Conservation (phyloP, 2,888 invertebrate species). For the Auanema sp. region DNA sequence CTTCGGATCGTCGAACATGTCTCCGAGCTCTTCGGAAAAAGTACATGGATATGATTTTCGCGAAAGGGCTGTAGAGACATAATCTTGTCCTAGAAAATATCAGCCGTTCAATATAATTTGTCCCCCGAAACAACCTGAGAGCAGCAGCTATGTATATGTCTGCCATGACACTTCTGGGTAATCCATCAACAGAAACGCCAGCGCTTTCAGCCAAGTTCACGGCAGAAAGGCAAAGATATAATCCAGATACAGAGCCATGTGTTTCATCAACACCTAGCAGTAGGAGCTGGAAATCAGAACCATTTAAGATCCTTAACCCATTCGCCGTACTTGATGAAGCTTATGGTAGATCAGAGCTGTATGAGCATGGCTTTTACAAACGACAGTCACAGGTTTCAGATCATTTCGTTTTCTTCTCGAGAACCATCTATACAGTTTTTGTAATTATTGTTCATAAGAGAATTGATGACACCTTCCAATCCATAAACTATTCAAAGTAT, state of each 20-base stretch:
- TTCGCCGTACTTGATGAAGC: slow-evolving; percentile 41
- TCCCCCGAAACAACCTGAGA: slow-evolving; percentile 19
- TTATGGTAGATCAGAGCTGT: slow-evolving; percentile 62
- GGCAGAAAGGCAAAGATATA: slow-evolving; percentile 58
- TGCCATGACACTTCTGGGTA: slow-evolving; percentile 39
- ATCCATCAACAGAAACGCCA: slow-evolving; percentile 45
- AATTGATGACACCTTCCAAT: slow-evolving; percentile 50
- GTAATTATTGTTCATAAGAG: background rate
- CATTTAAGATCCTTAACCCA: background rate
- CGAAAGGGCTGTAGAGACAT: slow-evolving; percentile 46
- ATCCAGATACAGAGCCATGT: slow-evolving; percentile 35
- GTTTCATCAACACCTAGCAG: slow-evolving; percentile 46
- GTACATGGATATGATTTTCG: slow-evolving; percentile 49
- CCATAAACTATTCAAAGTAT: slow-evolving; percentile 59
- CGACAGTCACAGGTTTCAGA: slow-evolving; percentile 46
- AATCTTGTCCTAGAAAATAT: slow-evolving; percentile 32
- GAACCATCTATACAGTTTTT: slow-evolving; percentile 19
- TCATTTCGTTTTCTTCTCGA: slow-evolving; percentile 32
- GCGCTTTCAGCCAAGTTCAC: slow-evolving; percentile 61
- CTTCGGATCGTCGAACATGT: slow-evolving; percentile 48
- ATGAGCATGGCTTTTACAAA: slow-evolving; percentile 59
- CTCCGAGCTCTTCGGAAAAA: slow-evolving; percentile 54
- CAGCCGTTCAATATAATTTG: background rate
- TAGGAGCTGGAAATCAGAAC: slow-evolving; percentile 44
- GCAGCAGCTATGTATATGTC: slow-evolving; percentile 44